Conservation (phyloP, 2,888 invertebrate species). For the Horisme vitalbata region DNA sequence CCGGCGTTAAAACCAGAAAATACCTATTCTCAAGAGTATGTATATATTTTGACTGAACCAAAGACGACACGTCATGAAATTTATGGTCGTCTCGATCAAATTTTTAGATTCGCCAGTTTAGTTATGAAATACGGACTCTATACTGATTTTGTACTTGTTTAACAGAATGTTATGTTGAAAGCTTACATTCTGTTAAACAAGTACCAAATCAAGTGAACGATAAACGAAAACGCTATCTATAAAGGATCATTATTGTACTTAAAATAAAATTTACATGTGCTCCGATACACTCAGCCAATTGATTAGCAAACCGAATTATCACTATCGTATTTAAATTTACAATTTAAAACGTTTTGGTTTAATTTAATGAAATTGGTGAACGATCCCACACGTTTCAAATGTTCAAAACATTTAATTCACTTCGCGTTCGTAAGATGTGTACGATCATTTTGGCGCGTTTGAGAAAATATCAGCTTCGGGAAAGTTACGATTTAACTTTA, state of each 20-base stretch:
- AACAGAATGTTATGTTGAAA: too few relatives aligned
- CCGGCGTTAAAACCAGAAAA: too few relatives aligned
- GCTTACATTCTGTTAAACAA: too few relatives aligned
- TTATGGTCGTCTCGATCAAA: too few relatives aligned
- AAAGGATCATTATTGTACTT: slow-evolving; percentile 11
- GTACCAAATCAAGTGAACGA: too few relatives aligned
- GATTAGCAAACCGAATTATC: slow-evolving; percentile 39
- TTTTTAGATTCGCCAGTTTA: too few relatives aligned
- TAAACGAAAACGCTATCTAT: not conserved
- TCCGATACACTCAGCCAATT: slow-evolving; percentile 32
- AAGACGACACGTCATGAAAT: too few relatives aligned
- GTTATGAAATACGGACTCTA: too few relatives aligned
- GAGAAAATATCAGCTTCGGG: not conserved
- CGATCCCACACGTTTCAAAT: slow-evolving; percentile 19
- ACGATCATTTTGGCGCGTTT: slow-evolving; percentile 3
- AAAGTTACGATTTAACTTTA: too few relatives aligned
- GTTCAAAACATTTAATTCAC: slow-evolving; percentile 18
- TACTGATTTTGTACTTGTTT: too few relatives aligned
- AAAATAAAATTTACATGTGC: slow-evolving; percentile 32
- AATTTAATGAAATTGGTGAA: slow-evolving; percentile 13
- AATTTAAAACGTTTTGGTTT: slow-evolving; percentile 35
- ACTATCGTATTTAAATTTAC: slow-evolving; percentile 53
- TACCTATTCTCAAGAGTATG: too few relatives aligned
- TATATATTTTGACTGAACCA: too few relatives aligned
- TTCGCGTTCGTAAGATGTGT: not conserved